These are phyloP conservation scores for Pogoniulus pusillus DNA, from an alignment of 2,797 vertebrate genomes.

Conservation along the genomic window DNA sequence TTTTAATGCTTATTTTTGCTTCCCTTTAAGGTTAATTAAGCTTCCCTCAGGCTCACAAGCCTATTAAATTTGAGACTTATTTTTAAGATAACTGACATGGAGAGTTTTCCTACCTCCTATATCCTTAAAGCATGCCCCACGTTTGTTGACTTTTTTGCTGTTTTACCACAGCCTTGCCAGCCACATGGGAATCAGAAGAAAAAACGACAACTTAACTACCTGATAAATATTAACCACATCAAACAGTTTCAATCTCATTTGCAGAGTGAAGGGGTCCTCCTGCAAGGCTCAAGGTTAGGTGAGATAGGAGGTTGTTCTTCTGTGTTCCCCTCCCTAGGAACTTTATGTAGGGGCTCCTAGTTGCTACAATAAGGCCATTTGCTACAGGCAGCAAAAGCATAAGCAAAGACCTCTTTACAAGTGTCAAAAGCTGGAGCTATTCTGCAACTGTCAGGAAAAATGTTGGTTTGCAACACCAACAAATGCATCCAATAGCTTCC, in stretches of 20 bases:
- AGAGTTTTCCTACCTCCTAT: neutral
- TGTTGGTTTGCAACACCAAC: neutral
- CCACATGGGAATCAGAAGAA: neutral
- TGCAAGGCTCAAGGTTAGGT: neutral
- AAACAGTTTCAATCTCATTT: neutral
- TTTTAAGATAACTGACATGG: slow-evolving; percentile 24
- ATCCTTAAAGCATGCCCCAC: neutral
- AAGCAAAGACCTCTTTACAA: slow-evolving; percentile 9
- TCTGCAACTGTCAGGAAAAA: slow-evolving; percentile 40
- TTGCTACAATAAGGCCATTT: neutral
- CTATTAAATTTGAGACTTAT: slow-evolving; percentile 44
- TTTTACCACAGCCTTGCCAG: neutral
- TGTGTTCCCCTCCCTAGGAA: neutral
- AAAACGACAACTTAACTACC: neutral
- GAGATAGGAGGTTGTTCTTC: neutral
- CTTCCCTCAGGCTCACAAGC: slow-evolving; percentile 51
- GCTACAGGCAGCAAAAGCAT: slow-evolving; percentile 12
- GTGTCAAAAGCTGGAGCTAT: neutral
- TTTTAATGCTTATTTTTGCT: slow-evolving; percentile 65
- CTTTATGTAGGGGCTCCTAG: neutral
- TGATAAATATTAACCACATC: neutral
- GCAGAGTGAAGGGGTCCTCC: neutral
- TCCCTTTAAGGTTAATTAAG: slow-evolving; percentile 67
- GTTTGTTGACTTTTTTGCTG: neutral
- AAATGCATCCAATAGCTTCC: slow-evolving; percentile 18